Percentiles rank a stretch among this genome's conserved stretches.
Conservation (phyloP, 2,888 invertebrate genomes). For the Pteria penguin region DNA sequence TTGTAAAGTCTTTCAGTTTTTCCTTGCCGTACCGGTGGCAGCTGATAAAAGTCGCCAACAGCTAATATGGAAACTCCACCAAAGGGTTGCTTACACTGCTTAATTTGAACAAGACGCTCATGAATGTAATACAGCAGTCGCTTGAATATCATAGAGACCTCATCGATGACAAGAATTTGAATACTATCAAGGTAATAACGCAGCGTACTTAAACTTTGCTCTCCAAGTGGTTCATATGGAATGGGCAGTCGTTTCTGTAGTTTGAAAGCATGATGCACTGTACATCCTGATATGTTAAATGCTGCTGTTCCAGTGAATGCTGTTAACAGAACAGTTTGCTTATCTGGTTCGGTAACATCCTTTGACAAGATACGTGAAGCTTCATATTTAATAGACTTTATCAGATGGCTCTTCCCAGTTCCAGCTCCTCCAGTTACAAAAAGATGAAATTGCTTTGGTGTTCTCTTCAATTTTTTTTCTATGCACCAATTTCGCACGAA, state of each 20-base stretch:
- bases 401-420: slow-evolving; percentile 12
- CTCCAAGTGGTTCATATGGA: slow-evolving; percentile 10
- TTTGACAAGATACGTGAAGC: slow-evolving; percentile 8
- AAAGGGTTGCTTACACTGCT: neutral
- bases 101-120: too few species aligned
- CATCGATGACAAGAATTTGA: slow-evolving; percentile 11
- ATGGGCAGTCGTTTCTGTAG: slow-evolving; percentile 2
- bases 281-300: slow-evolving; percentile 1
- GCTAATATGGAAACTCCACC: neutral
- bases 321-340: neutral
- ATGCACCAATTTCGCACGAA: neutral
- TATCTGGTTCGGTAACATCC: neutral
- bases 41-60: neutral
- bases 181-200: neutral
- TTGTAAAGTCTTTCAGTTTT: neutral
- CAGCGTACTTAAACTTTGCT: neutral
- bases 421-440: slow-evolving; percentile 3
- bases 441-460: neutral
- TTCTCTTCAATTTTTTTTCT: neutral
- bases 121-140: neutral
- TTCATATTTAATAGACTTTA: slow-evolving; percentile 15
- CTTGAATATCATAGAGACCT: neutral
- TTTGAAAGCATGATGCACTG: slow-evolving; percentile 12
- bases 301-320: slow-evolving; percentile 16
- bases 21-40: neutral